phyloP scores from a whole-genome alignment of 2,888 invertebrate species.

The Cyrtodaria siliqua region DNA sequence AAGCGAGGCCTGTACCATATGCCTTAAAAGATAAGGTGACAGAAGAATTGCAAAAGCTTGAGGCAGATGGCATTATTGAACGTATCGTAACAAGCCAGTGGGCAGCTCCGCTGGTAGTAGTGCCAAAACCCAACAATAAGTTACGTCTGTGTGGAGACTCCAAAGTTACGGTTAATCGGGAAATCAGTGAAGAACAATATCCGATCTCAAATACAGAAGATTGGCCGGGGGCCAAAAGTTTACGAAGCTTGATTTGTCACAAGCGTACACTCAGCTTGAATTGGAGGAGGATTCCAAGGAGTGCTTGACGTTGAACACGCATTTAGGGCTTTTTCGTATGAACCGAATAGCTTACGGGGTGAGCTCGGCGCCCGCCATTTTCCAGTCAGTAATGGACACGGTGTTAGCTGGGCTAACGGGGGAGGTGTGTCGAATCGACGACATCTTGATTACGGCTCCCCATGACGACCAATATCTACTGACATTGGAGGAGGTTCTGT shows the following conservation, averaged over 20 bases:
- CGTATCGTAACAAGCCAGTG: slow-evolving; percentile 49
- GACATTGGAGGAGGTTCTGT: slow-evolving; percentile 33
- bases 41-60: slow-evolving; percentile 36
- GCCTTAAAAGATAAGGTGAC: slow-evolving; percentile 31
- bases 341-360: slow-evolving; percentile 52
- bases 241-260: slow-evolving; percentile 54
- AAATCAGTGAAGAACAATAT: slow-evolving; percentile 71
- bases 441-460: slow-evolving; percentile 46
- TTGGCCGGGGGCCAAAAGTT: slow-evolving; percentile 56
- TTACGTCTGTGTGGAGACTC: slow-evolving; percentile 60
- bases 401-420: slow-evolving; percentile 34
- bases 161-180: slow-evolving; percentile 69
- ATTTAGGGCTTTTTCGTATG: slow-evolving; percentile 44
- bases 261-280: slow-evolving; percentile 55
- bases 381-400: slow-evolving; percentile 55
- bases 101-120: slow-evolving; percentile 64
- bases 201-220: slow-evolving; percentile 57
- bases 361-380: slow-evolving; percentile 48
- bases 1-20: slow-evolving; percentile 44
- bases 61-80: slow-evolving; percentile 24
- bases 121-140: slow-evolving; percentile 47
- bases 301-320: slow-evolving; percentile 60
- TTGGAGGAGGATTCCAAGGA: slow-evolving; percentile 41
- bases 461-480: slow-evolving; percentile 26
- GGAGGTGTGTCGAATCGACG: slow-evolving; percentile 2